Evolutionary conservation across 1,140 invertebrate genomes (phyloP).

Genomic region (Neodiprion lecontei): DNA sequence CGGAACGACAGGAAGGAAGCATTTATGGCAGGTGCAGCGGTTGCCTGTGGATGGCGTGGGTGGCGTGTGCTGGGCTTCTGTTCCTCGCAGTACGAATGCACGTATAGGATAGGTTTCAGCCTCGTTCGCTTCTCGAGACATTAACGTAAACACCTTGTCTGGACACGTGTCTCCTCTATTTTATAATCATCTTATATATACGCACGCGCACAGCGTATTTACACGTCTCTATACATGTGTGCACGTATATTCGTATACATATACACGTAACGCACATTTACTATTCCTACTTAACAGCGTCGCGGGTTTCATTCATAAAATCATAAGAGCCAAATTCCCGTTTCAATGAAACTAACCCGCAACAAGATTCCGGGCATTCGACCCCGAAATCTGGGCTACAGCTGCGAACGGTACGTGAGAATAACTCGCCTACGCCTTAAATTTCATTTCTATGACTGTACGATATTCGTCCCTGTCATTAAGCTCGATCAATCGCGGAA

Average conservation of each 20-base stretch:
- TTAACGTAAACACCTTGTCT: slow-evolving; percentile 4
- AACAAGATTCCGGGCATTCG: too few relatives aligned
- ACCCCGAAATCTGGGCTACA: too few relatives aligned
- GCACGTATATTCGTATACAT: too few relatives aligned
- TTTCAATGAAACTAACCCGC: neutral
- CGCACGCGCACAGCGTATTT: neutral
- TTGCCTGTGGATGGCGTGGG: neutral
- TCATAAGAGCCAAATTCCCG: neutral
- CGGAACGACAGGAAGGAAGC: slow-evolving; percentile 4
- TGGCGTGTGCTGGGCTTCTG: neutral
- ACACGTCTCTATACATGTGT: too few relatives aligned
- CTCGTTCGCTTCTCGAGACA: slow-evolving; percentile 1
- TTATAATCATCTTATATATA: neutral
- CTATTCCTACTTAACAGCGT: neutral
- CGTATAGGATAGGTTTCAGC: neutral
- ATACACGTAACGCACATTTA: neutral
- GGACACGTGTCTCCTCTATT: slow-evolving; percentile 3
- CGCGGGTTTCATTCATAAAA: neutral
- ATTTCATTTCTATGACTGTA: too few relatives aligned
- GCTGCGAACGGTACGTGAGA: too few relatives aligned
- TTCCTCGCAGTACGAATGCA: neutral
- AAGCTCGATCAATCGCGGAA: too few relatives aligned
- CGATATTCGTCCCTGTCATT: too few relatives aligned
- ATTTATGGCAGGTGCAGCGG: slow-evolving; percentile 6
- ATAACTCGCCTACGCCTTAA: too few relatives aligned